phyloP scores from a whole-genome alignment of 2,888 invertebrate genomes.

The Galerucella nymphaeae region DNA sequence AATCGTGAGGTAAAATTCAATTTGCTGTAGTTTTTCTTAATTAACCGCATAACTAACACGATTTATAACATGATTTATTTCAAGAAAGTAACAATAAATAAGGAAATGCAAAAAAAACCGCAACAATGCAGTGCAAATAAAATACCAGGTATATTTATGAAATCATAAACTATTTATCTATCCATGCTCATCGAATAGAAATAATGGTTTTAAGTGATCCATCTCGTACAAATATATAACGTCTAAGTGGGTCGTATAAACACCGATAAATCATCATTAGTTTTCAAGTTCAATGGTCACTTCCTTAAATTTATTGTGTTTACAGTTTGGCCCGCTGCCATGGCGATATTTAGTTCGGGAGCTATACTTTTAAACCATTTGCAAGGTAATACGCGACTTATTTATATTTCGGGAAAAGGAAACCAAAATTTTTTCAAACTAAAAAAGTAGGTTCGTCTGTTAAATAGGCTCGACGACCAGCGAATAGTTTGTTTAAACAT shows the following conservation, averaged over 20 bases:
- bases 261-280: conserved; percentile 39
- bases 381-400: not conserved
- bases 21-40: not conserved
- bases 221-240: conserved; percentile 35
- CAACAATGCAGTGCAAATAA: not conserved
- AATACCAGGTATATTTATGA: not conserved
- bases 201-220: conserved; percentile 26
- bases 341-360: conserved; percentile 17
- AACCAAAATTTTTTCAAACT: too few species aligned
- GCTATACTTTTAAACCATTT: not conserved
- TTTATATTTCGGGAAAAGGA: too few species aligned
- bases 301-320: conserved; percentile 37
- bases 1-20: not conserved
- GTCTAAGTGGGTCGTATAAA: conserved; percentile 35
- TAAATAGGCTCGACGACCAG: too few species aligned
- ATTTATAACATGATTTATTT: conserved; percentile 13
- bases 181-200: conserved; percentile 12
- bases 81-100: conserved; percentile 30
- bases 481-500: too few species aligned
- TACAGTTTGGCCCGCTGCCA: conserved; percentile 41
- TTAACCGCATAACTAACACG: not conserved
- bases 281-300: conserved; percentile 43
- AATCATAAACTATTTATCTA: conserved; percentile 22
- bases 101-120: conserved; percentile 24
- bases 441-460: too few species aligned